Conservation (phyloP, 1,140 invertebrate species). For the Acromyrmex heyeri region DNA sequence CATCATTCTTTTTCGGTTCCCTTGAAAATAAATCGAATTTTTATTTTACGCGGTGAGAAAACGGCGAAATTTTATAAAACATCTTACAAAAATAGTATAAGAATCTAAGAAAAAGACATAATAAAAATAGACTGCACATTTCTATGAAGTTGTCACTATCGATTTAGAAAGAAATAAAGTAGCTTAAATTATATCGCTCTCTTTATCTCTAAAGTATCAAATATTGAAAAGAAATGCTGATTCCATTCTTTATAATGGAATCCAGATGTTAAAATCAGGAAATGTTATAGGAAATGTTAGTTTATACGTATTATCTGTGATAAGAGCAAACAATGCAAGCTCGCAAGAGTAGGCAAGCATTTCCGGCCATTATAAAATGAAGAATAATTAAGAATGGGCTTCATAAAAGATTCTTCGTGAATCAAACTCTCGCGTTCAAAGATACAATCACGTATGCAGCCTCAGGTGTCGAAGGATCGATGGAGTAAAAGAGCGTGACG, state of each 20-base stretch:
- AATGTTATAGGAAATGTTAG: no score
- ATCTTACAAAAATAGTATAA: no score
- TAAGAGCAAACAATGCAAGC: neutral
- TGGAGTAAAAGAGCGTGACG: conserved; percentile 69
- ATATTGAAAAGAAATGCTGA: no score
- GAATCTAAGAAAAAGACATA: no score
- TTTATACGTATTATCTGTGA: no score
- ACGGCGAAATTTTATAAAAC: neutral
- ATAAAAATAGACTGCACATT: no score
- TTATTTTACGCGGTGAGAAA: neutral
- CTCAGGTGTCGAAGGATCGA: conserved; percentile 64
- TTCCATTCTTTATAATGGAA: no score
- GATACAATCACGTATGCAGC: conserved; percentile 18
- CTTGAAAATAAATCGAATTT: neutral
- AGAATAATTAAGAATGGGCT: conserved; percentile 4
- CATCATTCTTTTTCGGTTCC: neutral
- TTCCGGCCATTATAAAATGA: neutral
- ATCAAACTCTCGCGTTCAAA: neutral
- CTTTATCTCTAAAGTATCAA: no score
- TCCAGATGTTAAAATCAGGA: no score
- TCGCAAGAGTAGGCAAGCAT: neutral
- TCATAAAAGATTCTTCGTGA: neutral
- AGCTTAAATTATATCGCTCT: no score
- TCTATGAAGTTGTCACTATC: no score
- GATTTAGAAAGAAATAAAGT: no score